Percentiles rank a stretch among this genome's conserved stretches.
Evolutionary conservation across 2,797 vertebrate genomes (phyloP).

Genomic region (Okamejei kenojei): DNA sequence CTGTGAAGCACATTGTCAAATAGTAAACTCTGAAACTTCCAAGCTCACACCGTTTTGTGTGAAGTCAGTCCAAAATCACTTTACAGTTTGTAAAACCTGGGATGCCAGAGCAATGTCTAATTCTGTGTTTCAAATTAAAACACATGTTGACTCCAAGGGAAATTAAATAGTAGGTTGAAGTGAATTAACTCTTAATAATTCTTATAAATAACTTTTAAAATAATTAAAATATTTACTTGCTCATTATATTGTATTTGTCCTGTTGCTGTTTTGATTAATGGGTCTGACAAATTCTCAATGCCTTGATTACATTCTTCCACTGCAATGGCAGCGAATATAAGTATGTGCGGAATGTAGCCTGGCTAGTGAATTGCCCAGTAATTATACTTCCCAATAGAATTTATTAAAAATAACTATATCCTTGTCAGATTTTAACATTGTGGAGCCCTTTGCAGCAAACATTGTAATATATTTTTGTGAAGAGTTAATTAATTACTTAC

Average conservation of each 20-base stretch:
- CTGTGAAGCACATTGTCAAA: background rate
- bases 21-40: background rate
- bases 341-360: background rate
- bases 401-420: slow-evolving; percentile 11
- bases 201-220: background rate
- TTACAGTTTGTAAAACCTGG: background rate
- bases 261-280: background rate
- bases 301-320: background rate
- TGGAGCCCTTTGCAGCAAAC: background rate
- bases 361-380: background rate
- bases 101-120: background rate
- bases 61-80: background rate
- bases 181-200: background rate
- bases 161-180: background rate
- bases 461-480: background rate
- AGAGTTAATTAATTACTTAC: slow-evolving; percentile 1
- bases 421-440: background rate
- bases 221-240: background rate
- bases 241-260: background rate
- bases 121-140: background rate
- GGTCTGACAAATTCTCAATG: background rate
- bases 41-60: background rate
- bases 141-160: background rate
- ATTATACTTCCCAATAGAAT: background rate
- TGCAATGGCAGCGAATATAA: background rate